Evolutionary conservation across 2,888 invertebrate species (phyloP).

Genomic region (Synanthedon vespiformis): DNA sequence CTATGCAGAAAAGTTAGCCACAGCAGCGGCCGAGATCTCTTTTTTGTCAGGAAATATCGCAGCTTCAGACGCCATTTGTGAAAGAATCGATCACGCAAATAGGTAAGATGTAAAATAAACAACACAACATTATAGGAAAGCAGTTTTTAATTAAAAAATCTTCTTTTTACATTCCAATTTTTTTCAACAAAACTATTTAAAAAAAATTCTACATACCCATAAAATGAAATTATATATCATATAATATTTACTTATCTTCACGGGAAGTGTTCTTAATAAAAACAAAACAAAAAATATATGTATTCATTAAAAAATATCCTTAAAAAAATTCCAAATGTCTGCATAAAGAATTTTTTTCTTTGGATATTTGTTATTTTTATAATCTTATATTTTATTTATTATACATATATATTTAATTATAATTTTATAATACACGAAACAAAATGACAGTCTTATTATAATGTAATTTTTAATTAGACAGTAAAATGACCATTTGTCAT

Average conservation of each 20-base stretch:
- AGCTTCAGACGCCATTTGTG: slow-evolving; percentile 66
- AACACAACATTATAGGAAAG: slow-evolving; percentile 5
- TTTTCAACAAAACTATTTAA: neutral
- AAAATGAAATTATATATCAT: neutral
- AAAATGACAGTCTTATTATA: neutral
- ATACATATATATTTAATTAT: neutral
- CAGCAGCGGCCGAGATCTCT: slow-evolving; percentile 65
- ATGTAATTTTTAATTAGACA: too few relatives aligned
- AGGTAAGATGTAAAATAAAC: slow-evolving; percentile 29
- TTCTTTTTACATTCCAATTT: neutral
- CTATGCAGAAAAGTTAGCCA: slow-evolving; percentile 68
- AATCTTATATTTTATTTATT: too few relatives aligned
- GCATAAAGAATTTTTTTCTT: too few relatives aligned
- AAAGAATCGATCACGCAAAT: slow-evolving; percentile 58
- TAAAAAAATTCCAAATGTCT: too few relatives aligned
- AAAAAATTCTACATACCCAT: neutral
- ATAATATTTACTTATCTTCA: neutral
- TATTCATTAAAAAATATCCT: too few relatives aligned
- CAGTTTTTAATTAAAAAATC: neutral
- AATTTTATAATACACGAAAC: neutral
- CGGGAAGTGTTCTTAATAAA: neutral
- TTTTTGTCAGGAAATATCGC: slow-evolving; percentile 64
- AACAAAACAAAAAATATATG: too few relatives aligned
- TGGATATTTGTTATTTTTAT: too few relatives aligned
- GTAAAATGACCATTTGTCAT: too few relatives aligned